Conservation (phyloP, 2,888 invertebrate genomes). For the Operophtera brumata region DNA sequence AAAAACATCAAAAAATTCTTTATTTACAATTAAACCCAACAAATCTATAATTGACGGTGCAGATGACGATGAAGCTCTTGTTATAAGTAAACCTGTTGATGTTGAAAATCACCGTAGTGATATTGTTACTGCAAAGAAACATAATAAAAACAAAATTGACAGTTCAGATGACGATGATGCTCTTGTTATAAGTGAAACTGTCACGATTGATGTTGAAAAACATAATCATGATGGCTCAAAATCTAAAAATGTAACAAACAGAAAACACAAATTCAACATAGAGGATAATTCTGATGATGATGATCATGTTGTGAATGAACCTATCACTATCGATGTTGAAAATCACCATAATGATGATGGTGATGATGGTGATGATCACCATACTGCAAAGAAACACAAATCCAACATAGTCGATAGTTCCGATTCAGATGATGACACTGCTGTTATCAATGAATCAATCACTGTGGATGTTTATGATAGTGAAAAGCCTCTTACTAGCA, state of each 20-base stretch:
- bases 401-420: slow-evolving; percentile 35
- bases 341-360: neutral
- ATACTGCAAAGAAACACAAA: slow-evolving; percentile 12
- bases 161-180: slow-evolving; percentile 1
- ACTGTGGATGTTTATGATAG: slow-evolving; percentile 5
- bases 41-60: slow-evolving; percentile 26
- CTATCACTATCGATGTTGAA: neutral
- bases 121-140: neutral
- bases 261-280: slow-evolving; percentile 21
- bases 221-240: neutral
- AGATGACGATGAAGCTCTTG: slow-evolving; percentile 3
- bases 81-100: neutral
- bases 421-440: slow-evolving; percentile 41
- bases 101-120: neutral
- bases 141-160: neutral
- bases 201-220: slow-evolving; percentile 1
- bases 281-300: slow-evolving; percentile 36
- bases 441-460: slow-evolving; percentile 37
- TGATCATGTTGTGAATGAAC: neutral
- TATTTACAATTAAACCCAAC: slow-evolving; percentile 12
- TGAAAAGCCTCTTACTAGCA: slow-evolving; percentile 1
- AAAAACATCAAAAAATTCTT: slow-evolving; percentile 5
- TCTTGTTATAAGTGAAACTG: neutral
- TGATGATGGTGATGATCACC: no score
- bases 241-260: neutral